phyloP scores from a whole-genome alignment of 30 jellyfish, hydroid and myxozoan genomes.

The Mastigias papua region DNA sequence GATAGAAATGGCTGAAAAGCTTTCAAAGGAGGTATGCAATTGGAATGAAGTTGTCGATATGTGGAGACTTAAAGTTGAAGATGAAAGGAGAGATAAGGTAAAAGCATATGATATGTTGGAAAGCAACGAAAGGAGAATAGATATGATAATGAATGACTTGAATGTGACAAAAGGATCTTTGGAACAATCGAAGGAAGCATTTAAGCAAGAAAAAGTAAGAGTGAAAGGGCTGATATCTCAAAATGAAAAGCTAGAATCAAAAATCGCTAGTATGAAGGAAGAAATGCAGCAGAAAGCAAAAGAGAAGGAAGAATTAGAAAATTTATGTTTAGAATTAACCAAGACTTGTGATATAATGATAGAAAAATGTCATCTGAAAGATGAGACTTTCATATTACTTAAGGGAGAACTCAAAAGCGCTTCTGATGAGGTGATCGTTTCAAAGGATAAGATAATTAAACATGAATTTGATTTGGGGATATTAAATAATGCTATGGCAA shows the following conservation, averaged over 20 bases:
- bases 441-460: background rate
- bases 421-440: background rate
- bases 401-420: background rate
- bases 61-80: background rate
- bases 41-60: background rate
- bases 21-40: background rate
- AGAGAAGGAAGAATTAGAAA: background rate
- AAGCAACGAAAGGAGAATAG: conserved; percentile 18
- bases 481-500: background rate
- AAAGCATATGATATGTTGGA: conserved; percentile 4
- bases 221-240: background rate
- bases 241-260: background rate
- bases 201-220: background rate
- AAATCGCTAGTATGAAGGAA: background rate
- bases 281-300: background rate
- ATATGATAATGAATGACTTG: conserved; percentile 16
- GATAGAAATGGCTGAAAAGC: background rate
- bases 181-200: conserved; percentile 1
- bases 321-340: background rate
- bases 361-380: background rate
- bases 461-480: background rate
- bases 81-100: background rate
- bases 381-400: background rate
- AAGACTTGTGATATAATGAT: background rate
- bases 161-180: background rate